These are phyloP conservation scores for Hipparchia semele DNA, from an alignment of 2,888 invertebrate species.

Conservation along the genomic window DNA sequence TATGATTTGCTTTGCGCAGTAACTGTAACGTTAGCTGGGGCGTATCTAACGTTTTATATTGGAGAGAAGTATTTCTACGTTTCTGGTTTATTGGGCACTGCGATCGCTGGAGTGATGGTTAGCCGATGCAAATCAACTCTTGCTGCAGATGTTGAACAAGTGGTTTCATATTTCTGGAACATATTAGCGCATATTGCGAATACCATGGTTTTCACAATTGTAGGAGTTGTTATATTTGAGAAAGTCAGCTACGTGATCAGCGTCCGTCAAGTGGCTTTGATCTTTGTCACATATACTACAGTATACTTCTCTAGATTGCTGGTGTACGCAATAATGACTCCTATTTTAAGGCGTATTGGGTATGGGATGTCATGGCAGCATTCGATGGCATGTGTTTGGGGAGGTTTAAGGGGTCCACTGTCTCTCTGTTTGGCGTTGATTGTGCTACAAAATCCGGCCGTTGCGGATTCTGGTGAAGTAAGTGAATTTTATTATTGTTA, in stretches of 20 bases:
- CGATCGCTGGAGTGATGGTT: slow-evolving; percentile 65
- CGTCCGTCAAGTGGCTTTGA: slow-evolving; percentile 63
- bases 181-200: slow-evolving; percentile 71
- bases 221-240: slow-evolving; percentile 84
- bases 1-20: slow-evolving; percentile 67
- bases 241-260: slow-evolving; percentile 71
- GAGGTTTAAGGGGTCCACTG: slow-evolving; percentile 84
- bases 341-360: slow-evolving; percentile 77
- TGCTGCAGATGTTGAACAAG: slow-evolving; percentile 68
- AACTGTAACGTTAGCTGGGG: slow-evolving; percentile 63
- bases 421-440: slow-evolving; percentile 83
- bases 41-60: slow-evolving; percentile 70
- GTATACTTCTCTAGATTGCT: slow-evolving; percentile 74
- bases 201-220: slow-evolving; percentile 83
- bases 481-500: slow-evolving; percentile 27
- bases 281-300: slow-evolving; percentile 74
- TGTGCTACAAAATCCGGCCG: slow-evolving; percentile 70
- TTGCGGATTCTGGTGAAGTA: slow-evolving; percentile 65
- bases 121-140: slow-evolving; percentile 68
- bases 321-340: slow-evolving; percentile 78
- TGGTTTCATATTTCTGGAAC: slow-evolving; percentile 64
- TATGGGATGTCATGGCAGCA: slow-evolving; percentile 84
- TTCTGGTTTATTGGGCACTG: slow-evolving; percentile 66
- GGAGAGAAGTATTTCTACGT: slow-evolving; percentile 75
- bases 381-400: slow-evolving; percentile 84